Evolutionary conservation across 1,140 invertebrate species (phyloP).

Genomic region (Oreohelix idahoensis): DNA sequence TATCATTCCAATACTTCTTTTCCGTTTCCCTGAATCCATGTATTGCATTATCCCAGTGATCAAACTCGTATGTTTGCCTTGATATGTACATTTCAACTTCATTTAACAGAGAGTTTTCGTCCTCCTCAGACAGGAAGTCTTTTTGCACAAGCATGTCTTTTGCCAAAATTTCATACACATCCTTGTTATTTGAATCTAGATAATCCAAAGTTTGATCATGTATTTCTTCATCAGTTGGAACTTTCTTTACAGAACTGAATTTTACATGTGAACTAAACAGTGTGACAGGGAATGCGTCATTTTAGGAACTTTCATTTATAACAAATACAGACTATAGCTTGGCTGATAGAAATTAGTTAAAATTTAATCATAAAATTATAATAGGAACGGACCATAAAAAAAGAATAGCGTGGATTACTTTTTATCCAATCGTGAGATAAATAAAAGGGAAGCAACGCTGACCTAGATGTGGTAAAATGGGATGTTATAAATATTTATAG

Average conservation of each 20-base stretch:
- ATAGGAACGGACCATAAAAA: too few relatives aligned
- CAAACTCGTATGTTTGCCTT: constrained; percentile 89
- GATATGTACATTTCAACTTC: constrained; percentile 93
- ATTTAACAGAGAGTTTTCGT: constrained; percentile 83
- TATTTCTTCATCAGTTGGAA: not conserved
- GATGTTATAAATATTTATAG: too few relatives aligned
- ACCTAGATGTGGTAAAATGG: too few relatives aligned
- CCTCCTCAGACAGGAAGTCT: constrained; percentile 85
- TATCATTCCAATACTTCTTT: constrained; percentile 84
- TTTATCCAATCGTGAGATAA: too few relatives aligned
- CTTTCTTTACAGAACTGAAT: not conserved
- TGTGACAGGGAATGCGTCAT: too few relatives aligned
- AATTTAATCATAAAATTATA: too few relatives aligned
- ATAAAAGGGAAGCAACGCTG: too few relatives aligned
- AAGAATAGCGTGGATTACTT: too few relatives aligned
- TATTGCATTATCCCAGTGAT: constrained; percentile 97
- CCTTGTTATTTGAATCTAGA: constrained; percentile 14
- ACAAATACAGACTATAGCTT: too few relatives aligned
- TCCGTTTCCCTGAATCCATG: constrained; percentile 96
- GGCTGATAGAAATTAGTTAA: too few relatives aligned
- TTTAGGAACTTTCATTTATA: too few relatives aligned
- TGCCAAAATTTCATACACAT: constrained; percentile 44
- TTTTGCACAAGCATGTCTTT: constrained; percentile 74
- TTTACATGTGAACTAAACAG: not conserved
- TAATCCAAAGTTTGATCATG: not conserved